Base-by-base conservation (phyloP, 1,140 invertebrate species). In the Polypedilum vanderplanki region DNA sequence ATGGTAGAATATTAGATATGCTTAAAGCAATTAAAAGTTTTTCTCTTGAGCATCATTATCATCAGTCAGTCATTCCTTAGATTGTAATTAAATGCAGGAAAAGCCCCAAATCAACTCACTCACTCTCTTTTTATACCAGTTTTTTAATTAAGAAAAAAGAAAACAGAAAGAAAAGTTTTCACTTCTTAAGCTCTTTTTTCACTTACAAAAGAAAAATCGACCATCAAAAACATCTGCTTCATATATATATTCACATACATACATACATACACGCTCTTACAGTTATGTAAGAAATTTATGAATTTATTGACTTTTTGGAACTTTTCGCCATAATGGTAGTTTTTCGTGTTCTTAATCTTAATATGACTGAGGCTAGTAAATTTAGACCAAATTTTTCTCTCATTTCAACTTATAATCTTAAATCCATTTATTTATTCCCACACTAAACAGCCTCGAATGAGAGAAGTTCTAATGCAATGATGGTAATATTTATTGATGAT, bases 71-170 rank as follows among this genome's bases (percentile, higher is more conserved):
- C 46, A n/a, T 15, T 57, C 12, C 4, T 15, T 12, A 57, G n/a
- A 57, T n/a, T n/a, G 46, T 57, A 57, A 57, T 57, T 57, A 57
- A 57, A 57, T 57, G 46, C 46, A 57, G n/a, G 15, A 57, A 57
- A 33, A 5, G 24, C 24, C 24, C 24, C 24, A 33, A 33, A 1
- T 33, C 24, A 33, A 33, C 24, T 33, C 24, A 33, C 24, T 33
- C n/a, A n/a, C n/a, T n/a, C n/a, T n/a, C n/a, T 33, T 33, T 5
- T 5, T 33, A 3, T 33, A 33, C 5, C 24, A 33, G 24, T 15
- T 57, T 57, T 57, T n/a, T 57, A 57, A 57, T 57, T 57, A 57
- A 57, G 46, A 57, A 57, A 12, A 57, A 15, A 1, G 24, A 33
- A 33, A 33, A 33, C 24, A 33, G 1, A n/a, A 33, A 5, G 24